Conservation (phyloP, 2,113 vertebrate species). For the Rhodinocichla rosea region DNA sequence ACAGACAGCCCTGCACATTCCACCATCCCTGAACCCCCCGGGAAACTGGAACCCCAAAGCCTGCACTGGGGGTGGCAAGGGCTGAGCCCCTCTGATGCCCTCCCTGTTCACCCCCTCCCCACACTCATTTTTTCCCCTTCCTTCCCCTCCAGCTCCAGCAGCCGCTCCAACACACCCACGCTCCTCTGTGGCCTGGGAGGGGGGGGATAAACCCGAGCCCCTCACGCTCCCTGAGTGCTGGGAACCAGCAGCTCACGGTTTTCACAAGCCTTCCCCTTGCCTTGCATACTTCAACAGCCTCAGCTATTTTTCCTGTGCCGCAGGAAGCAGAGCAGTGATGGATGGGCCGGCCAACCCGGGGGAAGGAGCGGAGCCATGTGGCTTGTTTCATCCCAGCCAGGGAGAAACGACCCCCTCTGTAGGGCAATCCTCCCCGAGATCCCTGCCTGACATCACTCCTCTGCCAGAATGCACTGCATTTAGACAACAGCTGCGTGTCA, state of each 20-base stretch:
- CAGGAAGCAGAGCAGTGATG: constrained; percentile 35
- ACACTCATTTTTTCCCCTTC: fast-evolving
- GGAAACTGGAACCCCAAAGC: neutral
- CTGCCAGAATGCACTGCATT: neutral
- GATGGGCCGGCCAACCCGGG: neutral
- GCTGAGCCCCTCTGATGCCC: neutral
- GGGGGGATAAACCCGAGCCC: neutral
- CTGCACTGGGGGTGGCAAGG: neutral
- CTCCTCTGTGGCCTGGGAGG: neutral
- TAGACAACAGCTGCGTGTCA: neutral
- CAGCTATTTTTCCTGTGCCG: neutral
- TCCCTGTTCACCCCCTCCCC: neutral
- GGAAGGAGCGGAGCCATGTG: neutral
- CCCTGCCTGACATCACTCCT: neutral
- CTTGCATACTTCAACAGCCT: neutral
- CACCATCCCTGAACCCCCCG: neutral
- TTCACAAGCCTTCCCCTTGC: constrained; percentile 11
- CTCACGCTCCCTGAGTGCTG: neutral
- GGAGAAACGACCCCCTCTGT: neutral
- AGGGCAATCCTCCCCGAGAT: neutral
- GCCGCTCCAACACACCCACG: neutral
- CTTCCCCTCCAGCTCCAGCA: neutral
- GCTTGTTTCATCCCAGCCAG: neutral
- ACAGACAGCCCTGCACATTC: neutral
- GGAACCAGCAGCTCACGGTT: neutral